Conservation (phyloP, 2,888 invertebrate species). For the Allolobophora icterica region DNA sequence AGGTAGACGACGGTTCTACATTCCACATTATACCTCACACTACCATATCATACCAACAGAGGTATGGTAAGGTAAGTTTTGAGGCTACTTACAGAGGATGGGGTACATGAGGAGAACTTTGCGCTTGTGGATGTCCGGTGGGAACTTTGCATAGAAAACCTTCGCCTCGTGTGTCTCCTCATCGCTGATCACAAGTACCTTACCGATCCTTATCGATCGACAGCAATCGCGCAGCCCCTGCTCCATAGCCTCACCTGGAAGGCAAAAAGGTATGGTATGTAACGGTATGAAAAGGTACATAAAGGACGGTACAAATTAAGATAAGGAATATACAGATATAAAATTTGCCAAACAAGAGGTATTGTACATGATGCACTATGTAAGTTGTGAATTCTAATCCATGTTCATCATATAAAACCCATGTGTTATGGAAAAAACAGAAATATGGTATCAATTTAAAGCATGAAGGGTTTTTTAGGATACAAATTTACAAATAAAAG, state of each 20-base stretch:
- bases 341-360: neutral
- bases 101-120: slow-evolving; percentile 95
- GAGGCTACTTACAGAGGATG: slow-evolving; percentile 83
- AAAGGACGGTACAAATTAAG: neutral
- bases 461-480: too few relatives aligned
- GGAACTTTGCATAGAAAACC: slow-evolving; percentile 94
- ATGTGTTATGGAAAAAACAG: too few relatives aligned
- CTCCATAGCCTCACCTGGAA: slow-evolving; percentile 86
- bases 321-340: neutral
- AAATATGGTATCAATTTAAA: too few relatives aligned
- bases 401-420: too few relatives aligned
- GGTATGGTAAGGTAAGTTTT: neutral
- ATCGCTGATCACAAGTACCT: slow-evolving; percentile 95
- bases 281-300: too few relatives aligned
- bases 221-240: slow-evolving; percentile 85
- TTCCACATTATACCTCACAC: neutral
- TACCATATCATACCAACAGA: too few relatives aligned
- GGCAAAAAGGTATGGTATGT: neutral
- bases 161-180: slow-evolving; percentile 93
- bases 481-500: neutral
- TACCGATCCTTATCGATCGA: slow-evolving; percentile 95
- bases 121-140: slow-evolving; percentile 88
- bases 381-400: too few relatives aligned
- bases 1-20: neutral
- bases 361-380: neutral